Evolutionary conservation across 2,797 vertebrate genomes (phyloP), one percentile per base, ranked within the genome.

Genomic region (Toxotes lorentzi): DNA sequence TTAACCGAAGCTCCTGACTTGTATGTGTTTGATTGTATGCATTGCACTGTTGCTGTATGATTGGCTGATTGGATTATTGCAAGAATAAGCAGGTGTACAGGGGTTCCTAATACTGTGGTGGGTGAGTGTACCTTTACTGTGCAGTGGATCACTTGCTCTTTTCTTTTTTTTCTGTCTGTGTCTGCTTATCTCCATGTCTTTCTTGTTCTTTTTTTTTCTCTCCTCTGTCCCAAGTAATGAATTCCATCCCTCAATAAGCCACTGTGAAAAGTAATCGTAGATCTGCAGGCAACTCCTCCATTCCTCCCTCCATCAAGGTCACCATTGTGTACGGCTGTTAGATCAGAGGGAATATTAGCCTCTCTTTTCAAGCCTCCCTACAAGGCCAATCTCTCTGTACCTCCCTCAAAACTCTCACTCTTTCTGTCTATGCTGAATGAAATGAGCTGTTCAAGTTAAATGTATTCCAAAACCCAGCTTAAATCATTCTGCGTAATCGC

Each of bases 261-360:
- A 64, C 79, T 78, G 76, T 75, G 78, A 84, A 90, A 89, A 76
- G 72, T 83, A 83, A 85, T 75, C 82, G 75, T 73, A 66, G 81
- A 84, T 84, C 86, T 74, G 70, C 73, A 74, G 70, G 65, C 67
- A 11, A 57, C 76, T 70, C 38, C 84, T 85, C 63, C 80, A 86
- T 87, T 86, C 79, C 74, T 83, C 57, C 62, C 43, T 83, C 78
- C 62, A 83, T 93, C 89, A 93, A 91, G 74, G 89, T 86, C 79
- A 69, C 81, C 88, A 86, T 91, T 92, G 91, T 93, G 77, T 81
- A 41, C 47, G 24, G 82, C 50, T 51, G 77, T 75, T 66, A 73
- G 86, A 89, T 91, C 84, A 86, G 74, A 93, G 56, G 73, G 23
- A 79, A 84, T 67, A 86, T 87, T 80, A 80, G 76, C 73, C 60